Conservation (phyloP, 2,113 vertebrate species). For the Poicephalus gulielmi region DNA sequence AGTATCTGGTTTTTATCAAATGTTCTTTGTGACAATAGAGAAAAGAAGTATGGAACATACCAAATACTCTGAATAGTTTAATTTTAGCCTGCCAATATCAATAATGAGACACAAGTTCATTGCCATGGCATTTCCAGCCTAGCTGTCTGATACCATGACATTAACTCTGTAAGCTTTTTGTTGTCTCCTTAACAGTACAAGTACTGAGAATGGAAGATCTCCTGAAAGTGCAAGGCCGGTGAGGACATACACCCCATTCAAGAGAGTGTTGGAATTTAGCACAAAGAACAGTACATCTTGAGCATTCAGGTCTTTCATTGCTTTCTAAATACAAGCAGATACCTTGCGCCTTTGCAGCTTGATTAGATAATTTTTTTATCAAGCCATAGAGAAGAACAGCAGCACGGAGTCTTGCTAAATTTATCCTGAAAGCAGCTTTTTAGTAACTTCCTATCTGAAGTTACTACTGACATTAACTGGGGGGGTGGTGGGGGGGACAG, state of each 20-base stretch:
- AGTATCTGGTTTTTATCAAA: neutral
- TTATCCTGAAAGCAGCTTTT: neutral
- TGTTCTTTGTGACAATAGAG: neutral
- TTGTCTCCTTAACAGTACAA: slow-evolving; percentile 46
- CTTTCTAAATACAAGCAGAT: neutral
- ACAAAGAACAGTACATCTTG: slow-evolving; percentile 62
- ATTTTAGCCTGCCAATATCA: neutral
- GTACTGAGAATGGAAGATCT: neutral
- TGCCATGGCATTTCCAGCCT: neutral
- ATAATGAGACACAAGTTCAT: neutral
- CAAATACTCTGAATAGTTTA: neutral
- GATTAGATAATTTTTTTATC: slow-evolving; percentile 2
- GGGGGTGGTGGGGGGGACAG: neutral
- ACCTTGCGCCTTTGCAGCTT: slow-evolving; percentile 7
- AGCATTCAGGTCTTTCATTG: neutral
- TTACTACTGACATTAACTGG: neutral
- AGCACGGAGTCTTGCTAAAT: slow-evolving; percentile 26
- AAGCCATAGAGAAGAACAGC: neutral
- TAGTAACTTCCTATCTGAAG: slow-evolving; percentile 8
- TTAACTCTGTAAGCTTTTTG: neutral
- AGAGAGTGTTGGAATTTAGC: slow-evolving; percentile 86
- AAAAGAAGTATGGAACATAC: neutral
- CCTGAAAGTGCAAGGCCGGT: slow-evolving; percentile 44
- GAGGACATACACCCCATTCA: slow-evolving; percentile 83
- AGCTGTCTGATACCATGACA: neutral